Percentiles rank a stretch among this genome's conserved stretches.
phyloP scores from a whole-genome alignment of 2,113 vertebrate species.

The Colius striatus region DNA sequence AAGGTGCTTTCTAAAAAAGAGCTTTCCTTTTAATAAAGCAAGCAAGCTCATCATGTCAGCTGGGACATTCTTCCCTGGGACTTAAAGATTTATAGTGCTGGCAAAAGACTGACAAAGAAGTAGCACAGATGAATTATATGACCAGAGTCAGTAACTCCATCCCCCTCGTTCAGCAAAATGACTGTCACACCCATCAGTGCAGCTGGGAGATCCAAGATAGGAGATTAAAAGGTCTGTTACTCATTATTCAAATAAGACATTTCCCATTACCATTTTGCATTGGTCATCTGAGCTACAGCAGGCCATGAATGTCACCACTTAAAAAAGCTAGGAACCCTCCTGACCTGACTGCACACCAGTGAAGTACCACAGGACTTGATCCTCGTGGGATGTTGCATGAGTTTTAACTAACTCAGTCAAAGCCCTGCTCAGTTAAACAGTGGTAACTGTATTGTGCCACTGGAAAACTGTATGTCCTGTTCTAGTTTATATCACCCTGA shows the following conservation, averaged over 20 bases:
- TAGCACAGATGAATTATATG: fast-evolving
- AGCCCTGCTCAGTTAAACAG: background rate
- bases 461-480: background rate
- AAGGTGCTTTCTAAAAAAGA: background rate
- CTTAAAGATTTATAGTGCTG: background rate
- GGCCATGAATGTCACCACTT: background rate
- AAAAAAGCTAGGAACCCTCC: background rate
- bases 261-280: background rate
- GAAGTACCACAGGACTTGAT: fast-evolving
- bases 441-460: no score
- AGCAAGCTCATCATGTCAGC: background rate
- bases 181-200: background rate
- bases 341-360: background rate
- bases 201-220: background rate
- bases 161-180: background rate
- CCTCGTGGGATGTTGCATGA: fast-evolving
- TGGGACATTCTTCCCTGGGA: background rate
- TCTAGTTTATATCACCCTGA: background rate
- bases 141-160: background rate
- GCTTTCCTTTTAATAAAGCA: background rate
- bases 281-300: background rate
- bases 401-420: background rate
- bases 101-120: background rate
- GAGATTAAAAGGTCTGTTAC: background rate
- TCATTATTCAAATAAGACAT: background rate